phyloP scores from a whole-genome alignment of 2,888 invertebrate genomes.

The Andrena camellia region DNA sequence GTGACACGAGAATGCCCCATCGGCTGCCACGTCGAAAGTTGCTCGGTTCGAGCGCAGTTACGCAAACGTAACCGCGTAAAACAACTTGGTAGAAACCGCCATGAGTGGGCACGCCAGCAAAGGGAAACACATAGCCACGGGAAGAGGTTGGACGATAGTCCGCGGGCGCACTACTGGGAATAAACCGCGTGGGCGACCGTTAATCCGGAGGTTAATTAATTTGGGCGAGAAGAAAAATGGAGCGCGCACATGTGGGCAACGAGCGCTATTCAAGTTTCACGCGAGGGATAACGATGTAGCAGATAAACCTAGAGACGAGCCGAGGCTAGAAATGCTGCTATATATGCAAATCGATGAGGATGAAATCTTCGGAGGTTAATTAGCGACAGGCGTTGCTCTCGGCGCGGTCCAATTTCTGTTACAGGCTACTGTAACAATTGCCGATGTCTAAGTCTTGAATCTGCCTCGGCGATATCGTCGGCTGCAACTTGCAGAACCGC shows the following conservation, averaged over 20 bases:
- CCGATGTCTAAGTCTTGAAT: background rate
- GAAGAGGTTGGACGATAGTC: background rate
- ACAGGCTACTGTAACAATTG: background rate
- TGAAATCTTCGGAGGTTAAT: slow-evolving; percentile 1
- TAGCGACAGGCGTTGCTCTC: slow-evolving; percentile 5
- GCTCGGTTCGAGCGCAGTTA: slow-evolving; percentile 29
- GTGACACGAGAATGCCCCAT: background rate
- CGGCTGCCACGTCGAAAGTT: slow-evolving; percentile 27
- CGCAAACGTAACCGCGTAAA: slow-evolving; percentile 17
- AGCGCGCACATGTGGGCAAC: background rate
- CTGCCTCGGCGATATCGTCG: background rate
- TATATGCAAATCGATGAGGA: background rate
- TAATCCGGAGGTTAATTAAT: slow-evolving; percentile 41
- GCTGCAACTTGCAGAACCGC: no score
- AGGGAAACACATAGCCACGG: slow-evolving; percentile 20
- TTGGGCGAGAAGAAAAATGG: slow-evolving; percentile 5
- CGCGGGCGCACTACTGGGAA: background rate
- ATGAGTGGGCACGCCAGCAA: background rate
- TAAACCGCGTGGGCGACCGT: slow-evolving; percentile 10
- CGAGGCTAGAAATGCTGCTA: background rate
- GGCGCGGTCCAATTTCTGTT: slow-evolving; percentile 5
- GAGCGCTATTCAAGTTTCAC: background rate
- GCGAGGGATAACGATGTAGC: background rate
- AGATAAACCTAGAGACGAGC: background rate
- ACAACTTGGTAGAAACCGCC: slow-evolving; percentile 11